These are phyloP conservation scores for Hartigia nigra DNA, from an alignment of 2,888 invertebrate genomes.

Conservation along the genomic window DNA sequence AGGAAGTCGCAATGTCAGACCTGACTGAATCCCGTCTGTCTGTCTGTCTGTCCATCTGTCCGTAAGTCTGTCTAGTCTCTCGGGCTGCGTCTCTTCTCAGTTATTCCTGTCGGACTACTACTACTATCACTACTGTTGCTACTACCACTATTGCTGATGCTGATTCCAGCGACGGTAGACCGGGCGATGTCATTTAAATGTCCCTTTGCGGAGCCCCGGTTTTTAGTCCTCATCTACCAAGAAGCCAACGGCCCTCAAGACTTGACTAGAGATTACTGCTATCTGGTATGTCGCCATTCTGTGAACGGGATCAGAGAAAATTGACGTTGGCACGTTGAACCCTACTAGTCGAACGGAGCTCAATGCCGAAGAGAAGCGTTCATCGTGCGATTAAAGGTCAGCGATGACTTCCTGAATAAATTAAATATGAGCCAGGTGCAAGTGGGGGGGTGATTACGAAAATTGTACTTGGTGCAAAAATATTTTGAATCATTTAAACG, in stretches of 20 bases:
- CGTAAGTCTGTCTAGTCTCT: conserved; percentile 39
- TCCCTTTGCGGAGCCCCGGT: conserved; percentile 56
- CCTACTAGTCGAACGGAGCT: not conserved
- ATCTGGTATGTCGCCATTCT: conserved; percentile 2
- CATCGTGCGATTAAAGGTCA: not conserved
- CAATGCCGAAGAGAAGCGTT: not conserved
- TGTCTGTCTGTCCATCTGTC: conserved; percentile 52
- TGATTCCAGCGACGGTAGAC: conserved; percentile 35
- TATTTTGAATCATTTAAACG: not conserved
- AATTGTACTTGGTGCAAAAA: not conserved
- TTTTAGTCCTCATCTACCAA: conserved; percentile 60
- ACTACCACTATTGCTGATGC: not conserved
- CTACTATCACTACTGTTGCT: not conserved
- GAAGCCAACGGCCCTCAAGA: conserved; percentile 48
- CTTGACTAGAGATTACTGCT: conserved; percentile 12
- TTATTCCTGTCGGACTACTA: conserved; percentile 49
- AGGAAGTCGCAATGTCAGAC: conserved; percentile 44
- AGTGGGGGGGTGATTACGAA: not conserved
- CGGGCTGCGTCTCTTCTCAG: conserved; percentile 41
- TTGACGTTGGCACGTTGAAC: not conserved
- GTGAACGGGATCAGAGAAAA: not conserved
- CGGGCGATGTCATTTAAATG: conserved; percentile 64
- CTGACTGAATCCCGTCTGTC: conserved; percentile 53
- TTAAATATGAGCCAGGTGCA: not conserved
- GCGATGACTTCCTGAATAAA: not conserved